These are phyloP conservation scores for Lineus longissimus DNA, from an alignment of 1,140 invertebrate genomes.

Conservation along the genomic window DNA sequence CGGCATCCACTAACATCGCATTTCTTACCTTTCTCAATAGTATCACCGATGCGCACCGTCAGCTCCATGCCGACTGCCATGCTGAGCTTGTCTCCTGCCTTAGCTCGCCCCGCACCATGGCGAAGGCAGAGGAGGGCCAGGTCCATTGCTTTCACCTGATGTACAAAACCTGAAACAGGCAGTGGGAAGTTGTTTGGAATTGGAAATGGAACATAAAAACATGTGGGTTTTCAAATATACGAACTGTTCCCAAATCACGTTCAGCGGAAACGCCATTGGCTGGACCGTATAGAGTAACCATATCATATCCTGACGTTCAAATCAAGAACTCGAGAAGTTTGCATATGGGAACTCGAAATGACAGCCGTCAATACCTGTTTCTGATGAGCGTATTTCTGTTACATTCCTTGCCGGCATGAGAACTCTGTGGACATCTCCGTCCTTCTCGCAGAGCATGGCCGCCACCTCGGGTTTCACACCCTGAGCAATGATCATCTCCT, in stretches of 20 bases:
- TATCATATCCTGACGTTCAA: too few relatives aligned
- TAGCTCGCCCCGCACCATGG: background rate
- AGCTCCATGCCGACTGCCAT: background rate
- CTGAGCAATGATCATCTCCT: conserved; percentile 56
- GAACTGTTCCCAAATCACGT: too few relatives aligned
- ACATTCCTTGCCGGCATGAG: conserved; percentile 45
- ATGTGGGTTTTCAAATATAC: too few relatives aligned
- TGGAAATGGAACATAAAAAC: too few relatives aligned
- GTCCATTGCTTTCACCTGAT: background rate
- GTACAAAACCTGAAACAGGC: background rate
- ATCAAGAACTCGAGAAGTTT: too few relatives aligned
- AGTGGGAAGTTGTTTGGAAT: too few relatives aligned
- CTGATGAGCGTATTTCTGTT: conserved; percentile 32
- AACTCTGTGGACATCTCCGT: conserved; percentile 38
- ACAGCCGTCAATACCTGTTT: too few relatives aligned
- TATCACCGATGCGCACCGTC: background rate
- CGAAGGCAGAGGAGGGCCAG: background rate
- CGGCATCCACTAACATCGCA: too few relatives aligned
- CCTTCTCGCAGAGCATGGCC: conserved; percentile 47
- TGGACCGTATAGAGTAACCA: too few relatives aligned
- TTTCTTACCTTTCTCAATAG: background rate
- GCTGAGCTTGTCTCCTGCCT: background rate
- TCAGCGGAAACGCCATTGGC: too few relatives aligned
- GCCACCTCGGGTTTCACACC: conserved; percentile 51
- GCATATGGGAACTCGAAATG: too few relatives aligned